A percentile compares a stretch with the other conserved stretches of the same genome.
Conservation (phyloP, 2,888 invertebrate genomes). For the Pyralis farinalis region DNA sequence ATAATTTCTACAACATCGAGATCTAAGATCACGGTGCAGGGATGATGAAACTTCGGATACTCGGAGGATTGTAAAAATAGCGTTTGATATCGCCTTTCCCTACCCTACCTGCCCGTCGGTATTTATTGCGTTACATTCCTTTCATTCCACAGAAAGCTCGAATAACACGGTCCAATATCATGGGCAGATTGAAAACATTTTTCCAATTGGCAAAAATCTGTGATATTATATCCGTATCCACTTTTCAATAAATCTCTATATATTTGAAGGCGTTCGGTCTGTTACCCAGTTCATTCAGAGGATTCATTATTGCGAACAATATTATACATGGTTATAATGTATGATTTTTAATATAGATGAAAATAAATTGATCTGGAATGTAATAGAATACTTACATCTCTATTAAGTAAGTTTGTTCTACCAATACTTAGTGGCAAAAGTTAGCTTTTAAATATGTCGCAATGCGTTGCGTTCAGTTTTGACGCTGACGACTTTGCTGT, state of each 20-base stretch:
- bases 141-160: conserved; percentile 38
- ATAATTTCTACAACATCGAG: not conserved
- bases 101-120: conserved; percentile 28
- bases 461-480: too few relatives aligned
- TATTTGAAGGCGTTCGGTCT: not conserved
- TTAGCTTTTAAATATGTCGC: too few relatives aligned
- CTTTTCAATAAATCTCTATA: not conserved
- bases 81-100: conserved; percentile 26
- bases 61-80: conserved; percentile 36
- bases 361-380: too few relatives aligned
- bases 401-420: too few relatives aligned
- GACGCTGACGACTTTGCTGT: too few relatives aligned
- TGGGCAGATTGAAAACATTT: conserved; percentile 42
- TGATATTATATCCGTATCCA: not conserved
- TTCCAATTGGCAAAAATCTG: conserved; percentile 20
- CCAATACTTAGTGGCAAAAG: too few relatives aligned
- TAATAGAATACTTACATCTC: too few relatives aligned
- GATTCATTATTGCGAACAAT: too few relatives aligned
- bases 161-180: conserved; percentile 46
- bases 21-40: not conserved
- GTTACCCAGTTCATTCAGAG: not conserved
- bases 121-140: conserved; percentile 33
- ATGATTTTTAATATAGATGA: too few relatives aligned
- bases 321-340: too few relatives aligned
- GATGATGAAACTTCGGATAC: conserved; percentile 24